Base-by-base conservation (phyloP, 1,140 invertebrate genomes). In the Protaetia brevitarsis region DNA sequence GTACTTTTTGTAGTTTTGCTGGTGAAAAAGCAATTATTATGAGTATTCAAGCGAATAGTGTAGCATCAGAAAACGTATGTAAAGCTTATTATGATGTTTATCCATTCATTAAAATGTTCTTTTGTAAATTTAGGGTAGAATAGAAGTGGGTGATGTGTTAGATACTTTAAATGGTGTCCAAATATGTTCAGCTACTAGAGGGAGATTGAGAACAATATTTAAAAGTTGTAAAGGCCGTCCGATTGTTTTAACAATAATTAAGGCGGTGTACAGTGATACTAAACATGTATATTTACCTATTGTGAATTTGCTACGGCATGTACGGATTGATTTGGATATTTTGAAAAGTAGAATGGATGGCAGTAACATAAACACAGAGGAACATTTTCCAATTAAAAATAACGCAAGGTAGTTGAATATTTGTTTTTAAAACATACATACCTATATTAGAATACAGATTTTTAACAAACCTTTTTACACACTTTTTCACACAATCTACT, bases 71-170 rank as follows among this genome's bases (percentile, higher is more conserved):
- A 79, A 80, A 82, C 77, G 85, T 86, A 80, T 83, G 79, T 74
- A 45, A 59, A 56, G 65, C 21, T 7, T 67, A 64, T 10, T 29
- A 60, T 34, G 1, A 34, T 34, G 8, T 34, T 11, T 8, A 64
- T 61, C 51, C 70, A 63, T 2, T 34, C n/a, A 2, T 45, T 6
- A n/a, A 27, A 26, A 45, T 23, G 23, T 26, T 26, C 57, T 11
- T 62, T 34, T 36, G 13, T 4, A 62, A 21, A 73, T 77, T 66
- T 69, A 88, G 86, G 81, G 81, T 63, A 83, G 85, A 72, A 78
- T 88, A 27, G 76, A 81, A 71, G 70, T 83, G 37, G 87, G 87
- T 29, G 86, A 88, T 74, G 75, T 89, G n/a, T 72, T 89, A 16
- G 86, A 87, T 74, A 84, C 86, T 68, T 79, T 88, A 68, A 88